A percentile compares a stretch with the other conserved stretches of the same genome.
Evolutionary conservation across 2,888 invertebrate genomes (phyloP).

Genomic region (Troglohyphantes excavatus): DNA sequence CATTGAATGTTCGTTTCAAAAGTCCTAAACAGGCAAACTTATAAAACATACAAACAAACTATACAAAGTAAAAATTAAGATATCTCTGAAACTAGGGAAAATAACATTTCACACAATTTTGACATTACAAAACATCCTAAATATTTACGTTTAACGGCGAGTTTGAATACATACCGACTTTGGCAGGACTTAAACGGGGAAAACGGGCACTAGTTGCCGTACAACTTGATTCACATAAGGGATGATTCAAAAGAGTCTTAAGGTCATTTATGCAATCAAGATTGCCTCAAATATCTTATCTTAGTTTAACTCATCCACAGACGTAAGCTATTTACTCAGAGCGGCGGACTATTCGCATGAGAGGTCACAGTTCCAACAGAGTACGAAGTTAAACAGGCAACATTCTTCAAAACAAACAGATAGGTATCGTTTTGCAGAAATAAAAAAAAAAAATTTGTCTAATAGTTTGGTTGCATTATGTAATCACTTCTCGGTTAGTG

Average conservation of each 20-base stretch:
- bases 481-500: background rate
- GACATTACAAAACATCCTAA: too few species aligned
- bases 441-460: background rate
- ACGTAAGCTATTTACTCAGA: background rate
- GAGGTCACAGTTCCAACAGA: slow-evolving; percentile 3
- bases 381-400: background rate
- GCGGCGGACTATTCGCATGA: background rate
- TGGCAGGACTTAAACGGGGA: background rate
- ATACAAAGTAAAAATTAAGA: too few species aligned
- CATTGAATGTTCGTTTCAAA: too few species aligned
- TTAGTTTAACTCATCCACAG: background rate
- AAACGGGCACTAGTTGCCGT: background rate
- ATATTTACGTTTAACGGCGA: background rate
- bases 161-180: background rate
- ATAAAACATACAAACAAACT: too few species aligned
- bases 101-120: too few species aligned
- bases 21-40: too few species aligned
- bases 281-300: background rate
- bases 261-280: background rate
- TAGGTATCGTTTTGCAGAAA: background rate
- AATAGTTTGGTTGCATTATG: background rate
- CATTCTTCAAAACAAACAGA: background rate
- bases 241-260: background rate
- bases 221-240: background rate
- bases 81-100: too few species aligned